A percentile compares a stretch with the other conserved stretches of the same genome.
phyloP scores from a whole-genome alignment of 2,888 invertebrate genomes.

The Eupithecia tripunctaria region DNA sequence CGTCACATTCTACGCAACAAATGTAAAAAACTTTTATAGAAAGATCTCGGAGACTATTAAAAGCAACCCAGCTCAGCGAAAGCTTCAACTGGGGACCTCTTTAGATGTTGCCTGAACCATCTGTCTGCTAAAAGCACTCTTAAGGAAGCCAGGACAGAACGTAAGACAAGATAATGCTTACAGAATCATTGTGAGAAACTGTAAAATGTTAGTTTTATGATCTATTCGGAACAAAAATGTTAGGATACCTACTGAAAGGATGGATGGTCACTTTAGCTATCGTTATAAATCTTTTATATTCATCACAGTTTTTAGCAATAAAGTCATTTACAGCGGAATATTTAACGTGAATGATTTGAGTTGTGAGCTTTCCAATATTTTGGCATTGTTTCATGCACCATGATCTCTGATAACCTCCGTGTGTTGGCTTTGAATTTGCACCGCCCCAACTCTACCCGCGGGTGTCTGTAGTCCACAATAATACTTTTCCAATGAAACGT shows the following conservation, averaged over 20 bases:
- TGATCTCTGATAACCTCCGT: no score
- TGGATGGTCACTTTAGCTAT: no score
- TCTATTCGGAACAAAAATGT: background rate
- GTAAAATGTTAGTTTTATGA: background rate
- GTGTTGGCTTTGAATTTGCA: no score
- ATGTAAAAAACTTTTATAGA: constrained; percentile 1
- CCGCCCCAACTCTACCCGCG: no score
- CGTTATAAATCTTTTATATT: no score
- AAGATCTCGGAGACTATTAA: background rate
- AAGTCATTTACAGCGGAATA: no score
- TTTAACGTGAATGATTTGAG: no score
- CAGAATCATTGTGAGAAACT: background rate
- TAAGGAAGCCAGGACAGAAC: constrained; percentile 13
- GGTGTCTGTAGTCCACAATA: no score
- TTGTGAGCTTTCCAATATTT: no score
- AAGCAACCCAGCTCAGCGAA: constrained; percentile 1
- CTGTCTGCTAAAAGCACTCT: constrained; percentile 12
- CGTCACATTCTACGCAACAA: constrained; percentile 1
- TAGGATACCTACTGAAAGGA: background rate
- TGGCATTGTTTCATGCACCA: no score
- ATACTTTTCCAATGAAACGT: no score
- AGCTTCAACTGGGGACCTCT: constrained; percentile 3
- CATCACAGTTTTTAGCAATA: no score
- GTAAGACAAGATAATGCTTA: constrained; percentile 5
- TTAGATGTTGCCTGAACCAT: background rate